Evolutionary conservation across 2,113 vertebrate species (phyloP).

Genomic region (Hyla sarda): DNA sequence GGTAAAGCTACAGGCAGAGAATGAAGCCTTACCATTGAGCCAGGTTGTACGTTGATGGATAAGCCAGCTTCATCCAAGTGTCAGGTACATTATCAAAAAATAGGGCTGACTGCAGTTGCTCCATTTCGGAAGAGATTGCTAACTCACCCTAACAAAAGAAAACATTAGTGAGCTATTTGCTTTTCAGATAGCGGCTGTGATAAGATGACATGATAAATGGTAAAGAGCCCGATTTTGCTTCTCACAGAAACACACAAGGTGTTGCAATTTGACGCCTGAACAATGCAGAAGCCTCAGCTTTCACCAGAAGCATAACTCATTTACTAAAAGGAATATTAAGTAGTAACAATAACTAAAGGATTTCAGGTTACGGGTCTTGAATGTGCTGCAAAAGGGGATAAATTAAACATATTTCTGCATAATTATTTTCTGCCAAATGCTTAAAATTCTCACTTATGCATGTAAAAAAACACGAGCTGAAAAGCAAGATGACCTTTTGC

Average conservation of each 20-base stretch:
- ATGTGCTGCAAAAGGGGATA: slow-evolving; percentile 10
- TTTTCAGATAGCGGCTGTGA: slow-evolving; percentile 85
- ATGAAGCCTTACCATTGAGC: slow-evolving; percentile 76
- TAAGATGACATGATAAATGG: slow-evolving; percentile 95
- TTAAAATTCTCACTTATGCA: not conserved
- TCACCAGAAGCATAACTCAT: slow-evolving; percentile 64
- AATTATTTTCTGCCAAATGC: not conserved
- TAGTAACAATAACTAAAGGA: slow-evolving; percentile 31
- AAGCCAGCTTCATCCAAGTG: slow-evolving; percentile 86
- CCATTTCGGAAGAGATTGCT: slow-evolving; percentile 92
- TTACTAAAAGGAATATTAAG: slow-evolving; percentile 67
- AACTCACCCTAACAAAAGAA: slow-evolving; percentile 96
- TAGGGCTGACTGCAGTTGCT: slow-evolving; percentile 89
- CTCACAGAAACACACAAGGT: slow-evolving; percentile 78
- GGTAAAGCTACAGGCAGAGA: not conserved
- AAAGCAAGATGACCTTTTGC: not conserved
- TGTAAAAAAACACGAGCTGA: not conserved
- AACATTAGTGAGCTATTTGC: slow-evolving; percentile 92
- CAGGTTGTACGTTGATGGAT: slow-evolving; percentile 86
- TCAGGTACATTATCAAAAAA: slow-evolving; percentile 92
- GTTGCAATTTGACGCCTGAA: slow-evolving; percentile 71
- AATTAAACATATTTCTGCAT: slow-evolving; percentile 28
- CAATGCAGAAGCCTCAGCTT: slow-evolving; percentile 66
- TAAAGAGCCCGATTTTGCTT: slow-evolving; percentile 68
- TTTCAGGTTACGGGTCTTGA: slow-evolving; percentile 5